Conservation (phyloP, 2,113 vertebrate species). For the Forbesichthys agassizii region DNA sequence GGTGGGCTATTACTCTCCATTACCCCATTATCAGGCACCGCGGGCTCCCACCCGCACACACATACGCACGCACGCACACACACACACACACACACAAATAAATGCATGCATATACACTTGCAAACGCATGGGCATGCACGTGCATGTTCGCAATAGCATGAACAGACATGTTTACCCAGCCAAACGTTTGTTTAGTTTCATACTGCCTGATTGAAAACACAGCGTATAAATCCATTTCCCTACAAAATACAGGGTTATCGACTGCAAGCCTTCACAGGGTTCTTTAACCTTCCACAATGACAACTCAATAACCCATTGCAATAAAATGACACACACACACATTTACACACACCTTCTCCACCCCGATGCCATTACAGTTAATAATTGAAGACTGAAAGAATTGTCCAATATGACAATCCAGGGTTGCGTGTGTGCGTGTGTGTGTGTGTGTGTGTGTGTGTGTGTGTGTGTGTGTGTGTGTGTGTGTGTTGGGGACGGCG, state of each 20-base stretch:
- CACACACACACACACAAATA: not conserved
- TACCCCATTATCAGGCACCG: slow-evolving; percentile 13
- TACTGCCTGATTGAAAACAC: slow-evolving; percentile 61
- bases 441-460: slow-evolving; percentile 3
- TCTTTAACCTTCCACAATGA: slow-evolving; percentile 14
- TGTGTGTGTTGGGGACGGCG: slow-evolving; percentile 1
- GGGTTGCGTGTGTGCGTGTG: not conserved
- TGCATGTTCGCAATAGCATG: slow-evolving; percentile 22
- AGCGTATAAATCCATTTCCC: slow-evolving; percentile 58
- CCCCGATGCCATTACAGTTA: slow-evolving; percentile 34
- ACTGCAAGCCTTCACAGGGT: slow-evolving; percentile 22
- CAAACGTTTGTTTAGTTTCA: slow-evolving; percentile 51
- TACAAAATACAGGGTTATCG: slow-evolving; percentile 40
- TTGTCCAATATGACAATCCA: too few relatives aligned
- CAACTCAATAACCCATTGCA: slow-evolving; percentile 40
- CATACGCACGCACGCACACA: slow-evolving; percentile 1
- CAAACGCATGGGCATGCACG: not conserved
- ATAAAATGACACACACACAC: slow-evolving; percentile 34
- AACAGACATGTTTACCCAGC: slow-evolving; percentile 25
- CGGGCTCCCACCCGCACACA: slow-evolving; percentile 6
- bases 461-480: slow-evolving; percentile 5
- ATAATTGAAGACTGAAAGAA: slow-evolving; percentile 36
- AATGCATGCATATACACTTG: not conserved
- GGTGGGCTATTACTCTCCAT: slow-evolving; percentile 58
- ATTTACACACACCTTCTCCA: slow-evolving; percentile 3